Base-by-base conservation (phyloP, 2,888 invertebrate species). In the Cecidostiba fungosa region DNA sequence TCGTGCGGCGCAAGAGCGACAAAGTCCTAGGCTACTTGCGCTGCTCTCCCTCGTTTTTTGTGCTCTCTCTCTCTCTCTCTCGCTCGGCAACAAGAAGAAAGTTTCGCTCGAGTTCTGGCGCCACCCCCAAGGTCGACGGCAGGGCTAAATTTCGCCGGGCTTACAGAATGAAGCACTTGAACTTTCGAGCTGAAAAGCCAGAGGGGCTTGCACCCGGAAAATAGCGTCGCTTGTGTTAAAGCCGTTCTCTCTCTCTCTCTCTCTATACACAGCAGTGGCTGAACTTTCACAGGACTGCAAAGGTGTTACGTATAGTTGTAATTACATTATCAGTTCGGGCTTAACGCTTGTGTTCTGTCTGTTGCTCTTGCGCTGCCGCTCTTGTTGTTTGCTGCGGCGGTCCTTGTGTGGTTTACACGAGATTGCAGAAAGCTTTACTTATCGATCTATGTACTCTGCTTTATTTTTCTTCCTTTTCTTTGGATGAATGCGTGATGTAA, bases 121-220 rank as follows among this genome's bases (percentile, higher is more conserved):
- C 43, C n/a, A n/a, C 43, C 66, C 66, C 29, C 66, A 66, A 66
- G 66, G 66, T 66, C 66, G 66, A 3, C 66, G 14, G 26, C 3
- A 66, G 29, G 66, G 66, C 66, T 66, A 66, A 39, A 72, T 72
- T 72, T 72, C 72, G 72, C 8, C 36, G 6, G 39, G 72, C n/a
- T 32, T 39, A 36, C 10, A 72, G 39, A 72, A 72, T 72, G 72
- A 72, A 72, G 72, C 72, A 39, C 72, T 72, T 72, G 72, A 72
- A 72, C 72, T 72, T 72, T 72, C 66, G 66, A 66, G 66, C 29
- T 66, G 66, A 66, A 66, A 66, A 66, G 66, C 29, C 23, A 66
- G 66, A 26, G 54, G n/a, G 23, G 23, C 54, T 59, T 23, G 54
- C 54, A 66, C 29, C 66, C 66, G 66, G 66, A 66, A 66, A 66